Conservation (phyloP, 1,140 invertebrate species). For the Saccostrea glomerata region DNA sequence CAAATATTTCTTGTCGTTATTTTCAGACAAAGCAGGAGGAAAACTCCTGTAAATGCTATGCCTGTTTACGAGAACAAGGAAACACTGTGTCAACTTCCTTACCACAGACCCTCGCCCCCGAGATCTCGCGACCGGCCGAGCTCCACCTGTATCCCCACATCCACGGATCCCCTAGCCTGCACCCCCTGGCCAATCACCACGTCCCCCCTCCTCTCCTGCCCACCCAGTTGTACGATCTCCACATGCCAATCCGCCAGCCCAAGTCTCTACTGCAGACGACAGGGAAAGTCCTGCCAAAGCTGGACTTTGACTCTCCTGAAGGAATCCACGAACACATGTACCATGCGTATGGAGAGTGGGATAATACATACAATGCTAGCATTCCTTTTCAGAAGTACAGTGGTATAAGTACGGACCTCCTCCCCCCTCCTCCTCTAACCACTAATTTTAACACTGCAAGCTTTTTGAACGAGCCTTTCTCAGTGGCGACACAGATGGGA, state of each 20-base stretch:
- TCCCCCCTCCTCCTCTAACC: constrained; percentile 68
- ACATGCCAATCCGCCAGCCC: constrained; percentile 64
- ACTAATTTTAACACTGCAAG: constrained; percentile 59
- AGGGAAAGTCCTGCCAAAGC: constrained; percentile 68
- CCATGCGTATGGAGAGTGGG: constrained; percentile 77
- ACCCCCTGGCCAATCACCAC: constrained; percentile 58
- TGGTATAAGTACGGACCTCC: constrained; percentile 66
- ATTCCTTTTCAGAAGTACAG: constrained; percentile 65
- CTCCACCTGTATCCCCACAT: constrained; percentile 79
- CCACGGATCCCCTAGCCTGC: constrained; percentile 74
- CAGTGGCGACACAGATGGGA: constrained; percentile 60
- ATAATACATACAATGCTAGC: constrained; percentile 70
- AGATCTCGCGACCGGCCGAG: constrained; percentile 70
- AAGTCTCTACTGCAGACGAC: constrained; percentile 64
- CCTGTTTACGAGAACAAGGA: constrained; percentile 75
- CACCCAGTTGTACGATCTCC: constrained; percentile 76
- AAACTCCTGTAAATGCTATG: constrained; percentile 77
- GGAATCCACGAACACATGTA: constrained; percentile 75
- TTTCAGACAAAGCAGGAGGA: constrained; percentile 67
- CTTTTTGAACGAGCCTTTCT: constrained; percentile 65
- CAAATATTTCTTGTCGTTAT: background rate
- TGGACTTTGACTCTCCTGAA: constrained; percentile 72
- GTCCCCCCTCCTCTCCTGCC: constrained; percentile 70
- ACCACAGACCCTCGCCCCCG: constrained; percentile 69
- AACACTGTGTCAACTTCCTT: constrained; percentile 73